Percentiles rank a stretch among this genome's conserved stretches.
phyloP scores from a whole-genome alignment of 2,113 vertebrate species.

The Tetrao urogallus region DNA sequence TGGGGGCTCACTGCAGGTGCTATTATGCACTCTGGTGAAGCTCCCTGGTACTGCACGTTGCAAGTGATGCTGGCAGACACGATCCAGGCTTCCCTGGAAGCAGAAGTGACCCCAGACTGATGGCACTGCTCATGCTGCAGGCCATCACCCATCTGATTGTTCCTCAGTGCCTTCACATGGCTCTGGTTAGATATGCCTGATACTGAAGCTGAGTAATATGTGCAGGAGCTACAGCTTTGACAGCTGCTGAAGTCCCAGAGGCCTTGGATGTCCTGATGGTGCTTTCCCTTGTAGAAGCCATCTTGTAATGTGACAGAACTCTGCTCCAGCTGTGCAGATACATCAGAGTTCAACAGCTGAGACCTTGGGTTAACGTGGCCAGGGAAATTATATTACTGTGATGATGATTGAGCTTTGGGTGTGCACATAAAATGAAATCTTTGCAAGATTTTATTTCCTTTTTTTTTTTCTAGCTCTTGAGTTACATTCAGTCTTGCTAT shows the following conservation, averaged over 20 bases:
- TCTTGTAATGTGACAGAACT: neutral
- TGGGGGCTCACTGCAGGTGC: conserved; percentile 19
- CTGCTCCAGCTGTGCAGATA: neutral
- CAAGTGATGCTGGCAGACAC: neutral
- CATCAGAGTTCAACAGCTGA: neutral
- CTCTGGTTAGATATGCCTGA: neutral
- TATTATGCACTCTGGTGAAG: neutral
- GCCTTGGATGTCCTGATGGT: neutral
- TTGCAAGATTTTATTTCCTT: neutral
- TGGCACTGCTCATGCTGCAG: neutral
- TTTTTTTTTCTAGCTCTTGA: neutral
- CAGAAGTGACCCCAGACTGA: neutral
- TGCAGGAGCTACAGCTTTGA: neutral
- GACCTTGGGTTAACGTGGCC: neutral
- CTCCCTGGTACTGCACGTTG: neutral
- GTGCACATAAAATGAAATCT: no score
- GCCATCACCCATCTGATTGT: neutral
- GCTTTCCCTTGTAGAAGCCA: neutral
- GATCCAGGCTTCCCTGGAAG: neutral
- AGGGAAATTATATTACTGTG: neutral
- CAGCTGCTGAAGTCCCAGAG: neutral
- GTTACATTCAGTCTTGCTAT: neutral
- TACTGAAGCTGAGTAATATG: neutral
- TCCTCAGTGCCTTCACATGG: neutral
- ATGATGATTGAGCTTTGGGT: neutral